Base-by-base conservation (phyloP, 2,113 vertebrate genomes). In the Callipepla squamata region DNA sequence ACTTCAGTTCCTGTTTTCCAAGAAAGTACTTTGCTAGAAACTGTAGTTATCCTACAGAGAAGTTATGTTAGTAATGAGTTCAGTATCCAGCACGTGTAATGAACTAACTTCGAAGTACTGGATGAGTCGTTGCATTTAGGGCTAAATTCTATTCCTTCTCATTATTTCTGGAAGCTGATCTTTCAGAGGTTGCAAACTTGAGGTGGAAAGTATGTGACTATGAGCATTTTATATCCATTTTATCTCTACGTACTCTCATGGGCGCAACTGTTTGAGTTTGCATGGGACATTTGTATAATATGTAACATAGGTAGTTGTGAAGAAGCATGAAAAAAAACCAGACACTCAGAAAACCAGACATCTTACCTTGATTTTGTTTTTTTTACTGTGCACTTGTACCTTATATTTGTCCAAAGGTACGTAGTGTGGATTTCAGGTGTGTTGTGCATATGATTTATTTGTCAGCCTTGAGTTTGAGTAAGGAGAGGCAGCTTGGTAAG, bases 151-250 rank as follows among this genome's bases (percentile, higher is more conserved):
- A 0, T 28, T 67, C 1, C 34, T 47, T 75, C 67, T 78, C 14
- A 3, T 53, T 14, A 3, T 8, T 11, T 48, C 10, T 61, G 47
- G 44, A 30, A 51, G 30, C 2, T 3, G 3, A 0, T 26, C 13
- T 90, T 73, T 78, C 28, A 70, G 50, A 25, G 76, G 30, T 74
- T 80, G 28, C 14, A 44, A 80, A 21, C 47, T 51, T 19, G 25
- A 72, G 13, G 7, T 19, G 34, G n/a, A 1, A 32, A 63, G 28
- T n/a, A 50, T 0, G 0, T 38, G 19, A 2, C 26, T 78, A 4
- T 30, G n/a, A 13, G 62, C 51, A 32, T 44, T 51, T 32, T 58
- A 11, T n/a, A 19, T 21, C 21, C 7, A n/a, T 38, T 36, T 36
- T 36, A 36, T 36, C 11, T 59, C 11, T 38, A 2, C 5, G 3